These are phyloP conservation scores for Disparrhopalites patrizii DNA, from an alignment of 2,888 invertebrate species.

Conservation along the genomic window DNA sequence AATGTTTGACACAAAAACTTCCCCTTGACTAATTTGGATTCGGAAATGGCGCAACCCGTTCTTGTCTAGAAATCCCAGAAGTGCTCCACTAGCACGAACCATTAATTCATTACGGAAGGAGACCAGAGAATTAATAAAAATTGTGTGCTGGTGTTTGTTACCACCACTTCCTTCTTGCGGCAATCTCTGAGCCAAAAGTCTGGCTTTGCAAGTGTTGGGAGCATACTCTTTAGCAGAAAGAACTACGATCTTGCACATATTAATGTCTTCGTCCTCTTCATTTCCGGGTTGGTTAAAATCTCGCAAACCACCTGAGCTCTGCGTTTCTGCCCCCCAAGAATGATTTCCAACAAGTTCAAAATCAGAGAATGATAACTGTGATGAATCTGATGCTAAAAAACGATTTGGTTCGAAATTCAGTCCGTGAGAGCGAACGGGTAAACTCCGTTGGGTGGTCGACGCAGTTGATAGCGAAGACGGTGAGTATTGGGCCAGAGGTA, in stretches of 20 bases:
- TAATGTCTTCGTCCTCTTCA: neutral
- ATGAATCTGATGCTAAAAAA: too few species aligned
- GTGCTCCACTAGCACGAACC: constrained; percentile 66
- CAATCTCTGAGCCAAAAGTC: constrained; percentile 58
- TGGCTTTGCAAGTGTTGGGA: constrained; percentile 58
- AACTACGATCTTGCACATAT: constrained; percentile 3
- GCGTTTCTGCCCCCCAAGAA: neutral
- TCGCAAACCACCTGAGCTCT: too few species aligned
- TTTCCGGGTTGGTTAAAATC: neutral
- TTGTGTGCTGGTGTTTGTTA: constrained; percentile 57
- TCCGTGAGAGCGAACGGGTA: neutral
- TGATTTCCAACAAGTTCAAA: neutral
- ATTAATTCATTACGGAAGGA: constrained; percentile 62
- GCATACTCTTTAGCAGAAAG: constrained; percentile 37
- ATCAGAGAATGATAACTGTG: neutral
- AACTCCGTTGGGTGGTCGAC: neutral
- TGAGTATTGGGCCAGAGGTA: neutral
- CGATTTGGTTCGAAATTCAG: neutral
- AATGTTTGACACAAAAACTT: constrained; percentile 56
- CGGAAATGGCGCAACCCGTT: constrained; percentile 57
- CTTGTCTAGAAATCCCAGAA: constrained; percentile 67
- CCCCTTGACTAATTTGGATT: constrained; percentile 51
- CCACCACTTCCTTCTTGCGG: constrained; percentile 57
- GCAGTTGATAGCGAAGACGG: neutral
- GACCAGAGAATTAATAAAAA: constrained; percentile 61